Percentiles rank a stretch among this genome's conserved stretches.
These are phyloP conservation scores for Pemphredon lugubris DNA, from an alignment of 2,888 invertebrate genomes.

Conservation along the genomic window DNA sequence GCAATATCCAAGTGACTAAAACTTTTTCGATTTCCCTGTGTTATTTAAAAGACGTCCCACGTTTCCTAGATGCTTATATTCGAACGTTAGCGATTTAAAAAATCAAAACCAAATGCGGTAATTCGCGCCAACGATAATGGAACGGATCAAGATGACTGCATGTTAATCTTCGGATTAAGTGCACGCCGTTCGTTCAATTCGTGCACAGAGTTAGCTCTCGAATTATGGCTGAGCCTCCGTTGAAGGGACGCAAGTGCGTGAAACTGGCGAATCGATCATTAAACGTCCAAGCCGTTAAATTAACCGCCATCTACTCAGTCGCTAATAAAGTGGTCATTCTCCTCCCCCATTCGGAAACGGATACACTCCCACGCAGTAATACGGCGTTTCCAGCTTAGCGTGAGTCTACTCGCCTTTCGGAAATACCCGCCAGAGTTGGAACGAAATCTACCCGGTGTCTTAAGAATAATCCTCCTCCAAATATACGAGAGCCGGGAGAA, in stretches of 20 bases:
- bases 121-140: too few species aligned
- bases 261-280: conserved; percentile 75
- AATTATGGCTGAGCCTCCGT: conserved; percentile 26
- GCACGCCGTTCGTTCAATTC: conserved; percentile 49
- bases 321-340: conserved; percentile 72
- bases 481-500: background rate
- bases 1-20: too few species aligned
- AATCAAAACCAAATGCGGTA: too few species aligned
- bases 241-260: conserved; percentile 51
- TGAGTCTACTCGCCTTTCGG: background rate
- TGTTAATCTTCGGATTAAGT: conserved; percentile 44
- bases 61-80: too few species aligned
- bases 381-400: background rate
- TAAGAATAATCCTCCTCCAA: background rate
- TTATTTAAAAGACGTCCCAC: too few species aligned
- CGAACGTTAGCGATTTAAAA: too few species aligned
- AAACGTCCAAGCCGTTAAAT: conserved; percentile 73
- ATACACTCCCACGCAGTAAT: conserved; percentile 6
- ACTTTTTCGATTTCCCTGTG: too few species aligned
- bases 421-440: background rate
- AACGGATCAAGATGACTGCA: conserved; percentile 15
- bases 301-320: conserved; percentile 69
- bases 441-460: background rate
- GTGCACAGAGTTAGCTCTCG: conserved; percentile 26
- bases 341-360: conserved; percentile 8